A percentile compares a stretch with the other conserved stretches of the same genome.
These are phyloP conservation scores for Kuschelorhynchus macadamiae DNA, from an alignment of 2,888 invertebrate genomes.

Conservation along the genomic window DNA sequence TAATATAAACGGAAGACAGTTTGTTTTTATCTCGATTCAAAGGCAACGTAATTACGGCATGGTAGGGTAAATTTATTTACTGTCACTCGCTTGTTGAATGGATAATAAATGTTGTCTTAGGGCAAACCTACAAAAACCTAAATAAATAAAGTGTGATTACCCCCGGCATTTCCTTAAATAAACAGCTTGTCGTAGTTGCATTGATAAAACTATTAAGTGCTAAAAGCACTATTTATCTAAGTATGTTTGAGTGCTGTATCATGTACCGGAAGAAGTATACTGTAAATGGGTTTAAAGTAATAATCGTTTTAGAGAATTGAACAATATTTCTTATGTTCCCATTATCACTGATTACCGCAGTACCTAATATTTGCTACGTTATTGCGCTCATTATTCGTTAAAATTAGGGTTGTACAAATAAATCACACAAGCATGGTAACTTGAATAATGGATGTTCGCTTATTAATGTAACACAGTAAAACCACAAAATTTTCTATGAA, in stretches of 20 bases:
- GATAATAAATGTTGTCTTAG: slow-evolving; percentile 25
- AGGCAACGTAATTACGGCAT: not conserved
- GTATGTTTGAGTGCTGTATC: slow-evolving; percentile 32
- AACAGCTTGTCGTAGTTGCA: slow-evolving; percentile 21
- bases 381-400: too few species aligned
- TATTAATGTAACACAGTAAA: too few species aligned
- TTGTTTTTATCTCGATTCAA: not conserved
- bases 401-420: too few species aligned
- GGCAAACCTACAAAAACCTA: slow-evolving; percentile 2
- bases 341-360: too few species aligned
- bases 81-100: not conserved
- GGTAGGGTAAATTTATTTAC: not conserved
- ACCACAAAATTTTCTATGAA: too few species aligned
- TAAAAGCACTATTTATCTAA: slow-evolving; percentile 42
- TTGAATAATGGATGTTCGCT: too few species aligned
- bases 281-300: slow-evolving; percentile 8
- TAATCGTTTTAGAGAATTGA: too few species aligned
- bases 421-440: too few species aligned
- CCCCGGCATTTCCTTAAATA: slow-evolving; percentile 29
- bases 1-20: slow-evolving; percentile 9
- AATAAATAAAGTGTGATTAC: slow-evolving; percentile 29
- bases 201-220: slow-evolving; percentile 38
- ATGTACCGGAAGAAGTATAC: slow-evolving; percentile 41
- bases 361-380: too few species aligned
- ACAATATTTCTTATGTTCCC: too few species aligned